Conservation (phyloP, 2,888 invertebrate species). For the Byasa hedistus region DNA sequence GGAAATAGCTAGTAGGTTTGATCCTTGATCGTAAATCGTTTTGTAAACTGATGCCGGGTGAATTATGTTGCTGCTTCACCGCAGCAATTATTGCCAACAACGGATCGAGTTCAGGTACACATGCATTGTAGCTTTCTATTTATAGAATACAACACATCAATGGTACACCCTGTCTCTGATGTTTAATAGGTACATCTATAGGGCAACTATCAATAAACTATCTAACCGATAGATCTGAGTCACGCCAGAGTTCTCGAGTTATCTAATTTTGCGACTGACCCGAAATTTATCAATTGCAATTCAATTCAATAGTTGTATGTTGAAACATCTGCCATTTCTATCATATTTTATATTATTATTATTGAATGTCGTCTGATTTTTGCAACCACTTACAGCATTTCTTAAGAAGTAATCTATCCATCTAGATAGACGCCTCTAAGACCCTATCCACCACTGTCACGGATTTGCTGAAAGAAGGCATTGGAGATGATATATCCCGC, state of each 20-base stretch:
- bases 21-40: background rate
- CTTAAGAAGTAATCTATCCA: no score
- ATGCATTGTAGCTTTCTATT: slow-evolving; percentile 10
- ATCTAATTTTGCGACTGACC: background rate
- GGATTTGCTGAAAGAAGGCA: no score
- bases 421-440: no score
- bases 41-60: slow-evolving; percentile 15
- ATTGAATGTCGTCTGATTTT: no score
- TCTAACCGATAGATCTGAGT: background rate
- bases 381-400: no score
- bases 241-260: background rate
- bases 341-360: no score
- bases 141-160: slow-evolving; percentile 8
- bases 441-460: no score
- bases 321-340: no score
- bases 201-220: background rate
- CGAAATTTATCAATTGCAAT: background rate
- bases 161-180: slow-evolving; percentile 1
- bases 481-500: no score
- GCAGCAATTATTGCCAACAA: background rate
- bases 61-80: slow-evolving; percentile 7
- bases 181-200: background rate
- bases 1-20: slow-evolving; percentile 8
- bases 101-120: slow-evolving; percentile 13
- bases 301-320: background rate